Base-by-base conservation (phyloP, 1,140 invertebrate species). In the Leucophenga varia region DNA sequence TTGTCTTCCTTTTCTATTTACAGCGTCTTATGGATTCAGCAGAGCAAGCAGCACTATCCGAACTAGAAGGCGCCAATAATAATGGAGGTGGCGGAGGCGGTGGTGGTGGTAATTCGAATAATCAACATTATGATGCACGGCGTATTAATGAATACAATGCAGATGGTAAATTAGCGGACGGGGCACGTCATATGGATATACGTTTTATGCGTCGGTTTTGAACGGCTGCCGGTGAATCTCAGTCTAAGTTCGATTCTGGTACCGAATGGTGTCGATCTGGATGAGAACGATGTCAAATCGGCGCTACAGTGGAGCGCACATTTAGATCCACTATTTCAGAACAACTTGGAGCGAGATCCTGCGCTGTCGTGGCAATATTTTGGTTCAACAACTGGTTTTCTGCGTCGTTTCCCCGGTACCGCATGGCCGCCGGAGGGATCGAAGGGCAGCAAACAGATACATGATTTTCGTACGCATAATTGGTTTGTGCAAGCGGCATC, bases 401-500 rank as follows among this genome's bases (percentile, higher is more conserved):
- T 98, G 64, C 80, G 95, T 57, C 84, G 93, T 59, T 97, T 93
- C 80, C 95, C 95, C 74, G 93, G 93, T 19, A 86, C 86, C 38
- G 84, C 86, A 13, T 90, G 88, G 88, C 86, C 86, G 18, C 82
- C 86, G 7, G 81, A 84, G 43, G 83, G 77, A 6, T 77, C 79
- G 19, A 76, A 79, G 54, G 80, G 81, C 50, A 79, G 81, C 10
- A 81, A 87, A 22, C 86, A 90, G 49, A 82, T 94, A 43, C 90
- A 93, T 76, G 93, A 96, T 74, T 93, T 91, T 65, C 84, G 93
- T 3, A 84, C 89, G 12, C 84, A 89, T 7, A 83, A 89, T 42
- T 96, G 93, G 93, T 99, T 98, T 75, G 89, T 98, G 5, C 87
- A 93, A 55, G 95, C 93, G 0, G 94, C 96, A 2, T 95, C 94